A percentile compares a stretch with the other conserved stretches of the same genome.
Conservation (phyloP, 2,888 invertebrate species). For the Ypsolopha sequella region DNA sequence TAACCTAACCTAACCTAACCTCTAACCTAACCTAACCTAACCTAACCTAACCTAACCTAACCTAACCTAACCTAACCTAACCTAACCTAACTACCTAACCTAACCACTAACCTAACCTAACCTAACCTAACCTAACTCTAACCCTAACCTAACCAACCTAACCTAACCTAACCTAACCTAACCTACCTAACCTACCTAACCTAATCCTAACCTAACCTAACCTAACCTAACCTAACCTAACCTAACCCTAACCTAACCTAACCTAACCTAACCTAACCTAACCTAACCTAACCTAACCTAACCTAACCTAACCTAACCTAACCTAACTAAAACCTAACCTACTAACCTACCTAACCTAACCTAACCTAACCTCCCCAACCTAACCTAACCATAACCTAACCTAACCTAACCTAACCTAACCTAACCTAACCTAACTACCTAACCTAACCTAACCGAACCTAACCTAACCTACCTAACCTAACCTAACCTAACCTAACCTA, state of each 20-base stretch:
- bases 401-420: conserved; percentile 9
- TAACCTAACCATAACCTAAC: conserved; percentile 9
- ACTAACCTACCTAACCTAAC: conserved; percentile 10
- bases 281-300: conserved; percentile 9
- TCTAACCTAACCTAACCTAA: conserved; percentile 10
- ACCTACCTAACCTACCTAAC: conserved; percentile 14
- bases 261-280: conserved; percentile 14
- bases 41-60: conserved; percentile 8
- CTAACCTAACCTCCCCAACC: conserved; percentile 6
- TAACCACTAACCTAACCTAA: conserved; percentile 10
- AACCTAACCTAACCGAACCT: background rate
- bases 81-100: conserved; percentile 8
- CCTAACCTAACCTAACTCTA: conserved; percentile 5
- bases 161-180: conserved; percentile 12
- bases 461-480: conserved; percentile 8
- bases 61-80: conserved; percentile 3
- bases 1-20: conserved; percentile 9
- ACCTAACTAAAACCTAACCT: conserved; percentile 3
- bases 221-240: conserved; percentile 15
- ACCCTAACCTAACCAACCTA: conserved; percentile 8
- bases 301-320: conserved; percentile 6
- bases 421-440: conserved; percentile 8
- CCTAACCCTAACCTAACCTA: conserved; percentile 5
- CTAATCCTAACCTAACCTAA: conserved; percentile 15
- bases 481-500: background rate